phyloP scores from a whole-genome alignment of 2,888 invertebrate species.

The Neoaliturus tenellus region DNA sequence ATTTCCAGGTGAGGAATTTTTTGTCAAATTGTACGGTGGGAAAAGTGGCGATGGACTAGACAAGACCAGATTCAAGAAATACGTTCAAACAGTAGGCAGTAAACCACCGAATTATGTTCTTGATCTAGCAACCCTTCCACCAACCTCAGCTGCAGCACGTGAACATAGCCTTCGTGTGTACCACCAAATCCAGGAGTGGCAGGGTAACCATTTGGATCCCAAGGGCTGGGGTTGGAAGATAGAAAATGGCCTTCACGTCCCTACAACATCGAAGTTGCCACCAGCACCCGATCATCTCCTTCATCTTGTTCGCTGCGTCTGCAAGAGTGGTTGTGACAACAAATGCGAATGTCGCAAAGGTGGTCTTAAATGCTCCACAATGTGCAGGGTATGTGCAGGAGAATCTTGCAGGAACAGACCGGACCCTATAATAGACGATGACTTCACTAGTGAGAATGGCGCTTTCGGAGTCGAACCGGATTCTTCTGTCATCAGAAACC shows the following conservation, averaged over 20 bases:
- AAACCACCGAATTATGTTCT: background rate
- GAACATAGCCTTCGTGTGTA: slow-evolving; percentile 52
- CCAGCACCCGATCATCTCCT: slow-evolving; percentile 34
- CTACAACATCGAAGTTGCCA: slow-evolving; percentile 8
- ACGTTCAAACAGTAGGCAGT: background rate
- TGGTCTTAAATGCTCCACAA: too few relatives aligned
- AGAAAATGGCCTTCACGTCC: background rate
- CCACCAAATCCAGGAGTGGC: slow-evolving; percentile 54
- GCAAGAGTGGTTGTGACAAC: too few relatives aligned
- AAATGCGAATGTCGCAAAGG: too few relatives aligned
- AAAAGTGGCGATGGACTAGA: background rate
- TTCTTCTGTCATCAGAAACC: too few relatives aligned
- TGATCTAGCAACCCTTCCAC: slow-evolving; percentile 49
- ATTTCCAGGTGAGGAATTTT: background rate
- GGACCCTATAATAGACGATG: too few relatives aligned
- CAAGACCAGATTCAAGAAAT: background rate
- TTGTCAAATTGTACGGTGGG: background rate
- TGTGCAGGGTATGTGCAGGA: too few relatives aligned
- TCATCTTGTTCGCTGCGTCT: slow-evolving; percentile 44
- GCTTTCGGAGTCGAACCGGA: too few relatives aligned
- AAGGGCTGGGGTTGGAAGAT: slow-evolving; percentile 21
- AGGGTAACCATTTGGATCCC: background rate
- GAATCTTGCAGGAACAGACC: too few relatives aligned
- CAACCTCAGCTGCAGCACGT: slow-evolving; percentile 37
- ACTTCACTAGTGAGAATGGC: too few relatives aligned